Evolutionary conservation across 1,140 invertebrate genomes (phyloP).

Genomic region (Trachymyrmex septentrionalis): DNA sequence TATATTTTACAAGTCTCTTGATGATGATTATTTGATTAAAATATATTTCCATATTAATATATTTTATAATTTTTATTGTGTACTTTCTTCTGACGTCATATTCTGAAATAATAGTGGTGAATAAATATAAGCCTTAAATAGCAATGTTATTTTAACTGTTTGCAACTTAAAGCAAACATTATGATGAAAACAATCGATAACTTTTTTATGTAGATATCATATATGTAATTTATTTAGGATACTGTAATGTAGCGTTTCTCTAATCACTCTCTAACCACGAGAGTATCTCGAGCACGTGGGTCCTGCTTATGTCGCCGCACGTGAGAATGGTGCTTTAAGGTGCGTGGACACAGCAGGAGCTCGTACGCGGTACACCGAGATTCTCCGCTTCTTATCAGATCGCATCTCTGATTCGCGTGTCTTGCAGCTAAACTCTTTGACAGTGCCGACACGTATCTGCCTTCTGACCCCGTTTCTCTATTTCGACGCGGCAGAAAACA

Average conservation of each 20-base stretch:
- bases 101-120: too few species aligned
- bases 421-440: constrained; percentile 80
- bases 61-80: too few species aligned
- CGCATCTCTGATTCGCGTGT: constrained; percentile 82
- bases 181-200: neutral
- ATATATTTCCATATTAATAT: too few species aligned
- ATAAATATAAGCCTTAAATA: too few species aligned
- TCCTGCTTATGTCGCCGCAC: constrained; percentile 77
- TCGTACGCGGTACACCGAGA: constrained; percentile 83
- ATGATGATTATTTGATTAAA: too few species aligned
- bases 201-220: neutral
- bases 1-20: too few species aligned
- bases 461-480: constrained; percentile 73
- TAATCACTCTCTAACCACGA: constrained; percentile 5
- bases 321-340: constrained; percentile 82
- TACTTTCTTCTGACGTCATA: too few species aligned
- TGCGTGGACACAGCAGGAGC: constrained; percentile 80
- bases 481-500: constrained; percentile 41
- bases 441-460: constrained; percentile 82
- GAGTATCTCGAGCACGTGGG: constrained; percentile 70
- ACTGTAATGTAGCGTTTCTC: constrained; percentile 16
- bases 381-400: constrained; percentile 81
- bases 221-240: neutral
- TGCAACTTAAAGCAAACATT: neutral
- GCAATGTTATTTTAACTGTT: neutral